Evolutionary conservation across 2,797 vertebrate species (phyloP), one percentile per base, ranked within the genome.

Genomic region (Myoxocephalus aenaeus): DNA sequence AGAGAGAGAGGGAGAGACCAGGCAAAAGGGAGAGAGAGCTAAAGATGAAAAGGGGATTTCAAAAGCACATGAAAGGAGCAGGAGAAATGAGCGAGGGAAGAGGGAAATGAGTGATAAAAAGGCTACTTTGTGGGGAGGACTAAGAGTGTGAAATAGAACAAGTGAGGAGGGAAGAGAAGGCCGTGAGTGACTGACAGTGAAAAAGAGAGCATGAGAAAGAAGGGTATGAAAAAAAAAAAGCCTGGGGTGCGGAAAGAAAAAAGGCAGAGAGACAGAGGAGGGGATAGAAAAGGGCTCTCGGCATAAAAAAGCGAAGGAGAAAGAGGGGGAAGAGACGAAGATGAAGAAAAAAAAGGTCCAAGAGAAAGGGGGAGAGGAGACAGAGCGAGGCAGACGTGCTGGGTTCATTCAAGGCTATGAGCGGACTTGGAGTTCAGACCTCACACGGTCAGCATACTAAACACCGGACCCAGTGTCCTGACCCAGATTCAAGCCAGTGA

Each of bases 91-190:
- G 90, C 65, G 86, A 93, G 90, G 90, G 91, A 92, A 90, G 90
- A 92, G 91, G 90, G 86, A 94, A 93, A 94, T 91, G 86, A 92
- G 91, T 90, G 93, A 93, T 93, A 91, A 93, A 93, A 94, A 92
- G 92, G 86, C 84, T 91, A 93, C 89, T 93, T 93, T 93, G 91
- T 92, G 89, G 81, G 80, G 85, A 89, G 89, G 88, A 92, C 84
- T 81, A 81, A 77, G 86, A 89, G 90, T 91, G 91, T 90, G 91
- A 92, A 93, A 91, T 84, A 91, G 90, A 93, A 92, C 92, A 93
- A 93, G 92, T 82, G 91, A 90, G 86, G 80, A 83, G 86, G 88
- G 90, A 82, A 87, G 88, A 87, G 86, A 87, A 84, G 84, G 86
- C 89, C 69, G 67, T 82, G 87, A 92, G 86, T 93, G 92, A 93